Conservation (phyloP, 2,888 invertebrate species). For the Drosophila multiciliata region DNA sequence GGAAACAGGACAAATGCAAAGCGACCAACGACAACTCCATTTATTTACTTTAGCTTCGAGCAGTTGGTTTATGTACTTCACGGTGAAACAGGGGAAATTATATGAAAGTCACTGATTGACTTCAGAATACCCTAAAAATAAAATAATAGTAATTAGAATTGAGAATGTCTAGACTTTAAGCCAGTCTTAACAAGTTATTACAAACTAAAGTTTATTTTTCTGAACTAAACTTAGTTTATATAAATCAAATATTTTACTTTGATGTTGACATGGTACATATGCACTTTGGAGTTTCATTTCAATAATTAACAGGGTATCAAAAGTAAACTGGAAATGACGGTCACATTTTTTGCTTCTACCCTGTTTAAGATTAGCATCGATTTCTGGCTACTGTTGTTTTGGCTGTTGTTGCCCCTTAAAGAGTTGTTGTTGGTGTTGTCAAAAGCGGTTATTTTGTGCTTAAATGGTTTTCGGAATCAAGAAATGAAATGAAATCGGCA, state of each 20-base stretch:
- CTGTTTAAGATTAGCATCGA: slow-evolving; percentile 67
- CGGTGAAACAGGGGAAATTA: slow-evolving; percentile 14
- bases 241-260: not conserved
- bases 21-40: slow-evolving; percentile 64
- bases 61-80: slow-evolving; percentile 61
- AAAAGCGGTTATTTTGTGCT: slow-evolving; percentile 72
- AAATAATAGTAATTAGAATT: not conserved
- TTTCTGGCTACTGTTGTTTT: slow-evolving; percentile 65
- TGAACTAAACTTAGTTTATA: not conserved
- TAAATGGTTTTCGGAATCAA: slow-evolving; percentile 67
- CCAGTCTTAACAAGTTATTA: not conserved
- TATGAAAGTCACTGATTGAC: not conserved
- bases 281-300: not conserved
- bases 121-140: slow-evolving; percentile 19
- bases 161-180: rapidly evolving
- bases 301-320: slow-evolving; percentile 48
- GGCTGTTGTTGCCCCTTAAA: slow-evolving; percentile 35
- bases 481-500: slow-evolving; percentile 67
- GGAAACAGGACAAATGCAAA: slow-evolving; percentile 70
- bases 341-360: slow-evolving; percentile 58
- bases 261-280: not conserved
- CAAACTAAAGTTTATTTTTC: not conserved
- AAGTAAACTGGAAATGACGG: slow-evolving; percentile 56
- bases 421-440: slow-evolving; percentile 59
- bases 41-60: slow-evolving; percentile 55